Conservation (phyloP, 2,888 invertebrate species). For the Graphium colonna region DNA sequence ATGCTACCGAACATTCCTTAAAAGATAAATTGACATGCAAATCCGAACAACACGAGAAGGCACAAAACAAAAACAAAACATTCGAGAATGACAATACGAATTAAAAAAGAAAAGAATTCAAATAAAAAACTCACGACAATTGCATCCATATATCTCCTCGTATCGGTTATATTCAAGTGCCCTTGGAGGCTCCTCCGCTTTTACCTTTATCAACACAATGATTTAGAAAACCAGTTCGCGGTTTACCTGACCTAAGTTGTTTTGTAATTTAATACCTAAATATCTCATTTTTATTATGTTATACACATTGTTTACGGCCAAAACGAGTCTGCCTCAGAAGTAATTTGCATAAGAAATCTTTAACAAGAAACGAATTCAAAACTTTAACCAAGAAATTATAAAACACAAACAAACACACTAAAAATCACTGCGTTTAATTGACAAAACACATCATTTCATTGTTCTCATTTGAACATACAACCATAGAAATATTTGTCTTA, state of each 20-base stretch:
- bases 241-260: constrained; percentile 16
- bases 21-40: no score
- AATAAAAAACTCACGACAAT: constrained; percentile 57
- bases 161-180: constrained; percentile 33
- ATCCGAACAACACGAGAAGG: no score
- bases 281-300: constrained; percentile 16
- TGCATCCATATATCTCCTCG: constrained; percentile 45
- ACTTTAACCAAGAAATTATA: no score
- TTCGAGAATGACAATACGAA: background rate
- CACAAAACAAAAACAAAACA: no score
- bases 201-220: constrained; percentile 21
- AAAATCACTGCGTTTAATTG: no score
- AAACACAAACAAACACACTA: no score
- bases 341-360: no score
- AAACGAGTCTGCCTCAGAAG: background rate
- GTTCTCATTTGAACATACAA: no score
- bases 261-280: constrained; percentile 16
- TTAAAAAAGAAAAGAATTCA: background rate
- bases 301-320: background rate
- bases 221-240: constrained; percentile 20
- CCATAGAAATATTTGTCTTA: no score
- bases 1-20: no score
- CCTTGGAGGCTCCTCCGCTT: constrained; percentile 24
- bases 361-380: no score
- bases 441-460: no score